These are phyloP conservation scores for Ganaspis brasiliensis DNA, from an alignment of 2,888 invertebrate genomes.

Conservation along the genomic window DNA sequence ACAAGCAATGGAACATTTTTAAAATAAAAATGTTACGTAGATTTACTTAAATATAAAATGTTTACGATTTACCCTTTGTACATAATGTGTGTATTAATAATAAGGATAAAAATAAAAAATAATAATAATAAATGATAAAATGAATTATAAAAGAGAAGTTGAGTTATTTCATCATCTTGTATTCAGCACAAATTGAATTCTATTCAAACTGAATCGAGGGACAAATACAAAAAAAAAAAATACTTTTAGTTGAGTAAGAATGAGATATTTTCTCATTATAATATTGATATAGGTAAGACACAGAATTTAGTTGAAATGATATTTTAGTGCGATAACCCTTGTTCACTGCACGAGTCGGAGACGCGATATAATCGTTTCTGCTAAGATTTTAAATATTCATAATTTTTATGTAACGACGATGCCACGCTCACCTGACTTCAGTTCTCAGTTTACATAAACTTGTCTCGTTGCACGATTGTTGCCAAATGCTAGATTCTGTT, in stretches of 20 bases:
- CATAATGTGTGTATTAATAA: too few species aligned
- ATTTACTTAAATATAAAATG: too few species aligned
- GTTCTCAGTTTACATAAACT: conserved; percentile 26
- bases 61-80: too few species aligned
- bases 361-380: conserved; percentile 17
- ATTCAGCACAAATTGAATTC: too few species aligned
- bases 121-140: too few species aligned
- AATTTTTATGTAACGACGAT: conserved; percentile 36
- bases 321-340: conserved; percentile 2
- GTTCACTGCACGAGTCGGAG: conserved; percentile 10
- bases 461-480: neutral
- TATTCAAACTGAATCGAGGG: neutral
- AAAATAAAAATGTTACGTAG: too few species aligned
- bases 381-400: conserved; percentile 35
- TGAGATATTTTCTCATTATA: neutral
- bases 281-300: neutral
- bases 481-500: neutral
- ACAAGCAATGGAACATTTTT: too few species aligned
- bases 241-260: neutral
- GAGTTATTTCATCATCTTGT: too few species aligned
- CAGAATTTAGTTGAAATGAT: conserved; percentile 5
- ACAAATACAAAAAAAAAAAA: neutral
- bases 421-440: neutral
- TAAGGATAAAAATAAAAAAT: too few species aligned
- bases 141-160: too few species aligned